Evolutionary conservation across 1,140 invertebrate genomes (phyloP), one percentile per base, ranked within the genome.

Genomic region (Chrysomallon squamiferum): DNA sequence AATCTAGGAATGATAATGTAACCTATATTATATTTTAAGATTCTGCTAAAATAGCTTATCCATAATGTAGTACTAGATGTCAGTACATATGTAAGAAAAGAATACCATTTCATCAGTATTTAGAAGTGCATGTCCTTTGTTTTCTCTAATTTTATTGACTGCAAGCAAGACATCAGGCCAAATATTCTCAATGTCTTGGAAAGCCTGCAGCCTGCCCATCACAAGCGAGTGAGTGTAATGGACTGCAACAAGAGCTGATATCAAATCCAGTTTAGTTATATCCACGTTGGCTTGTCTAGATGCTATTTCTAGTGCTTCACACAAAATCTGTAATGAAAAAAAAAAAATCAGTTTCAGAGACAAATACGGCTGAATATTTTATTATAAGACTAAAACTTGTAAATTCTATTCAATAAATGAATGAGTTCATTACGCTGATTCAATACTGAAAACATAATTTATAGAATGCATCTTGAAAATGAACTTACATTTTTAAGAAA

Each of bases 31-130:
- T n/a, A n/a, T n/a, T n/a, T n/a, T n/a, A n/a, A n/a, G n/a, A n/a
- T n/a, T n/a, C n/a, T n/a, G n/a, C 35, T 38, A 15, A 38, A 38
- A 7, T 15, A 38, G 5, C 35, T 15, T 15, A 38, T 38, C 35
- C 35, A 5, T 38, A 38, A 15, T 38, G 15, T 38, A 38, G 35
- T 38, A 38, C 35, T 38, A 38, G n/a, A n/a, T n/a, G n/a, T n/a
- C n/a, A n/a, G n/a, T n/a, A n/a, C n/a, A 38, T 38, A 15, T 38
- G 6, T 38, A 50, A 50, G 0, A 50, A 54, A 64, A 32, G 56
- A 50, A 62, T 63, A 74, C 73, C 65, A 74, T 61, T 69, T 72
- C 69, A 25, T 69, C 61, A n/a, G 65, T 29, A 2, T 62, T 58
- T 22, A 69, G 33, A 7, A 72, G 61, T n/a, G 32, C 13, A 30